phyloP scores from a whole-genome alignment of 2,797 vertebrate species.

The Coranthus polyacanthus region DNA sequence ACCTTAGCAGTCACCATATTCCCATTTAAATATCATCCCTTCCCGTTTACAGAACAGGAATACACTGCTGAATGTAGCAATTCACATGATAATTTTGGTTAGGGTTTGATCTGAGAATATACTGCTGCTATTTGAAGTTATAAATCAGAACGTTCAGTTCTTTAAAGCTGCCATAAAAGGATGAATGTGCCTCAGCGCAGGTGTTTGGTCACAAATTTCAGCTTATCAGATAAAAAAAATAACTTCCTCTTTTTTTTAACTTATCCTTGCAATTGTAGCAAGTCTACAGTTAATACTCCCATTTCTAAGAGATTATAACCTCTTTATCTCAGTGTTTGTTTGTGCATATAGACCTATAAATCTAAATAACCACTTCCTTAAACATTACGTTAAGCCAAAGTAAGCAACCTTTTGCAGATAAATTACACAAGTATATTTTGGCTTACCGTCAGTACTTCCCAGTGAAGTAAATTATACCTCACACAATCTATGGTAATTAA shows the following conservation, averaged over 20 bases:
- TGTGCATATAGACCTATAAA: no score
- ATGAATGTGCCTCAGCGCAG: constrained; percentile 18
- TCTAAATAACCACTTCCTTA: no score
- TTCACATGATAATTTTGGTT: constrained; percentile 31
- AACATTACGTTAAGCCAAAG: no score
- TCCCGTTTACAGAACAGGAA: constrained; percentile 2
- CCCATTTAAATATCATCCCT: constrained; percentile 20
- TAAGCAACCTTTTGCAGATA: no score
- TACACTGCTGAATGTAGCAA: constrained; percentile 12
- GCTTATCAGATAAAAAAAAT: constrained; percentile 12
- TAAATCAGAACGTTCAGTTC: constrained; percentile 22
- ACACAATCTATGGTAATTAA: no score
- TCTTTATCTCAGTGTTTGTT: no score
- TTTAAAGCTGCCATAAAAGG: constrained; percentile 27
- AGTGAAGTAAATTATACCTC: no score
- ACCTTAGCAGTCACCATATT: constrained; percentile 24
- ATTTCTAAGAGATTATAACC: constrained; percentile 9
- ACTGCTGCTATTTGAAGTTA: constrained; percentile 25
- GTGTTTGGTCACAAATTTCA: constrained; percentile 39
- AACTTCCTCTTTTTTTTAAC: constrained; percentile 22
- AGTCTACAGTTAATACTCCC: constrained; percentile 15
- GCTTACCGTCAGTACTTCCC: no score
- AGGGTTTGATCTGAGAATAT: constrained; percentile 29
- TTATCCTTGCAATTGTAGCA: constrained; percentile 7
- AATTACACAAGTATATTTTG: no score